Evolutionary conservation across 2,888 invertebrate species (phyloP).

Genomic region (Pammene fasciana): DNA sequence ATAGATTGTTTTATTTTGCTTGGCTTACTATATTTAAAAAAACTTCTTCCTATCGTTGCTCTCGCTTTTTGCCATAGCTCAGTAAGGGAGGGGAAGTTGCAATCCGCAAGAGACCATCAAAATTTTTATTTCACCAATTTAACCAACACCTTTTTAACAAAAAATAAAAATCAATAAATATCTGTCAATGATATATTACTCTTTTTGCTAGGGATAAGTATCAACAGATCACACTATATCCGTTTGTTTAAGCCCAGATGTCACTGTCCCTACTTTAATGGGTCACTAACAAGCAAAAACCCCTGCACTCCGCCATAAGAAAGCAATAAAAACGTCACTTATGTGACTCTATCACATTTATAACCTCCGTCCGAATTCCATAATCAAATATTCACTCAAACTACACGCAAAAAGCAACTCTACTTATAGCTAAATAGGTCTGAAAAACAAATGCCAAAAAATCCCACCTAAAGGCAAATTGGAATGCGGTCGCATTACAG

Average conservation of each 20-base stretch:
- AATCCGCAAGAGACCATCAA: too few relatives aligned
- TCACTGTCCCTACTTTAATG: conserved; percentile 11
- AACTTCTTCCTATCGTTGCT: too few relatives aligned
- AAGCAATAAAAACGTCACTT: conserved; percentile 35
- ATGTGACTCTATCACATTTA: conserved; percentile 14
- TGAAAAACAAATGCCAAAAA: not conserved
- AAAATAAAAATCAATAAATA: too few relatives aligned
- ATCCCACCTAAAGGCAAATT: not conserved
- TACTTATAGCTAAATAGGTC: not conserved
- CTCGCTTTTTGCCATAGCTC: too few relatives aligned
- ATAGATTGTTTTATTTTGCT: too few relatives aligned
- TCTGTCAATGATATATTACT: too few relatives aligned
- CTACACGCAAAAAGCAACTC: not conserved
- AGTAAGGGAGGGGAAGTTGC: too few relatives aligned
- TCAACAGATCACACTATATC: conserved; percentile 5
- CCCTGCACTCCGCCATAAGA: conserved; percentile 39
- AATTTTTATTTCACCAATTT: too few relatives aligned
- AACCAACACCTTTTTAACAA: too few relatives aligned
- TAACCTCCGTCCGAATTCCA: conserved; percentile 3
- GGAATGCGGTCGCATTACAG: conserved; percentile 10
- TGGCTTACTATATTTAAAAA: too few relatives aligned
- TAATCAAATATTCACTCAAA: too few relatives aligned
- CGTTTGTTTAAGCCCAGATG: conserved; percentile 23
- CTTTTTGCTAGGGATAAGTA: not conserved
- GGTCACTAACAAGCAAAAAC: conserved; percentile 40